Evolutionary conservation across 2,113 vertebrate species (phyloP).

Genomic region (Cranoglanis bouderius): DNA sequence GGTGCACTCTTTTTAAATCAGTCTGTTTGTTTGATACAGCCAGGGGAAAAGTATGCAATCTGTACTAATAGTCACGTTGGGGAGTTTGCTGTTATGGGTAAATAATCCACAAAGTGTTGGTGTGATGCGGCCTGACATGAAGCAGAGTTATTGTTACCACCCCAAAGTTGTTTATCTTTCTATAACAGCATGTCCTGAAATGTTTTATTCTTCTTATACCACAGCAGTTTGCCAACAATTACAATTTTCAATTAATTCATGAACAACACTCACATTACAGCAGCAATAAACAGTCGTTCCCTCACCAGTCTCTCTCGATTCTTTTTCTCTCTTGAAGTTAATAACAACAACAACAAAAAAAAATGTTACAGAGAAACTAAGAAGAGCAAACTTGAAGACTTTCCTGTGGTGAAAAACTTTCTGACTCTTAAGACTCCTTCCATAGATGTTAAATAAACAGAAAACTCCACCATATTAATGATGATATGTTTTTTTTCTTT

Average conservation of each 20-base stretch:
- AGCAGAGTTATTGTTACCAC: not conserved
- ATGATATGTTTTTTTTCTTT: not conserved
- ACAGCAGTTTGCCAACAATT: not conserved
- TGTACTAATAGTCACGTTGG: not conserved
- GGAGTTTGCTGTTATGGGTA: not conserved
- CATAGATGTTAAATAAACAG: not conserved
- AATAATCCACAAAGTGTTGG: not conserved
- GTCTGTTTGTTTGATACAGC: not conserved
- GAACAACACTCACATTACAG: not conserved
- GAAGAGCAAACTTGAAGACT: no score
- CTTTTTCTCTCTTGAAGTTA: not conserved
- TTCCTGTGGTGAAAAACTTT: no score
- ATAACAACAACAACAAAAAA: not conserved
- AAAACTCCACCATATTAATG: not conserved
- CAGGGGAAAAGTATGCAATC: not conserved
- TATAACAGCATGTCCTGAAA: not conserved
- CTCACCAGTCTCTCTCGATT: no score
- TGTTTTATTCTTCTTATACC: not conserved
- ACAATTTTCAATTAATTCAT: not conserved
- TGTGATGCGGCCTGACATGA: not conserved
- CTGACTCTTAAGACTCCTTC: no score
- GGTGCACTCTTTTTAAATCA: not conserved
- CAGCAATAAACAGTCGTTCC: no score
- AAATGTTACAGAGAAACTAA: no score
- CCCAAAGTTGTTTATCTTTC: not conserved